Conservation (phyloP, 2,888 invertebrate species). For the Diarsia dahlii region DNA sequence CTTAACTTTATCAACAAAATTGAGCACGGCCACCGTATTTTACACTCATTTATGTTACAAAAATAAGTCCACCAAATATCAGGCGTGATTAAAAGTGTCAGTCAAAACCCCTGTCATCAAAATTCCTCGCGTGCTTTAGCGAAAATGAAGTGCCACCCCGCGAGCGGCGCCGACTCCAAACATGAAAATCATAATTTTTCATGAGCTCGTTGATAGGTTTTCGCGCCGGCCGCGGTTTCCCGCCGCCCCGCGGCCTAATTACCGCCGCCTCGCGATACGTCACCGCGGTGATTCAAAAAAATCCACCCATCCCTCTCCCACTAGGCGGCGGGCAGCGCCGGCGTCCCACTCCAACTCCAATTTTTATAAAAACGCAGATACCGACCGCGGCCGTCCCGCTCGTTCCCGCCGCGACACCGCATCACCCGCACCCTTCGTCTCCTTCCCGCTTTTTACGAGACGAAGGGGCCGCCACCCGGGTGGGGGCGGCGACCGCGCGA, state of each 20-base stretch:
- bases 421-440: constrained; percentile 89
- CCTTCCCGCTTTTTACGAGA: constrained; percentile 91
- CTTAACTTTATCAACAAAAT: neutral
- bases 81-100: constrained; percentile 73
- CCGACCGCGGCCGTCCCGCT: constrained; percentile 89
- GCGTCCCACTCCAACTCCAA: constrained; percentile 86
- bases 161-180: constrained; percentile 79
- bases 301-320: constrained; percentile 87
- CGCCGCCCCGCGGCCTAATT: constrained; percentile 91
- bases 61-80: constrained; percentile 61
- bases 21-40: neutral
- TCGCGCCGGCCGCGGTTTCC: constrained; percentile 89
- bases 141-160: constrained; percentile 85
- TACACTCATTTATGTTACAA: constrained; percentile 15
- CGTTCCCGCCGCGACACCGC: constrained; percentile 85
- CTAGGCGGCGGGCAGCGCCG: constrained; percentile 71
- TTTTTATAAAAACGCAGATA: constrained; percentile 91
- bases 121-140: constrained; percentile 80
- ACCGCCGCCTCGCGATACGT: constrained; percentile 89
- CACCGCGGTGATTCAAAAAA: constrained; percentile 90
- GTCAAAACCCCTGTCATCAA: constrained; percentile 73
- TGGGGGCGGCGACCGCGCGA: constrained; percentile 90
- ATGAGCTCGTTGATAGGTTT: constrained; percentile 91
- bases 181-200: constrained; percentile 90
- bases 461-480: constrained; percentile 89